Percentiles rank a stretch among this genome's conserved stretches.
These are phyloP conservation scores for Neogobius melanostomus DNA, from an alignment of 2,113 vertebrate species.

Conservation along the genomic window DNA sequence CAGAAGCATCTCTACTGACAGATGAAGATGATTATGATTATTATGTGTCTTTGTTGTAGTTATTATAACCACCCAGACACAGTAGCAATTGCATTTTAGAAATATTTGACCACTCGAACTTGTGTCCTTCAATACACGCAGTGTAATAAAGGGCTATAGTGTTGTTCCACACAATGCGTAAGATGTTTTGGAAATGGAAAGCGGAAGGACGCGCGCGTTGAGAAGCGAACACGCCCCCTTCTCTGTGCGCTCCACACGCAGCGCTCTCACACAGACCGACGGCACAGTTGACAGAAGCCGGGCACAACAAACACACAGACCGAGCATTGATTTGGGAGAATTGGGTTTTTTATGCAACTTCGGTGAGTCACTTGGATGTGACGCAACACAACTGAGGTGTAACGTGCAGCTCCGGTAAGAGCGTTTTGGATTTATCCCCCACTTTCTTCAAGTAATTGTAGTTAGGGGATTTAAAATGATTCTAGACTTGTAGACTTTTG, in stretches of 20 bases:
- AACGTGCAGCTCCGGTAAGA: slow-evolving; percentile 37
- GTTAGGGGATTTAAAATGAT: too few species aligned
- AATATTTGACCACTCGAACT: too few species aligned
- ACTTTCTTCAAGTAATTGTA: neutral
- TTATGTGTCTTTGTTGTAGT: too few species aligned
- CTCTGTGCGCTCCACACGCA: neutral
- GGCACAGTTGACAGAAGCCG: slow-evolving; percentile 17
- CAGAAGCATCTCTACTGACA: too few species aligned
- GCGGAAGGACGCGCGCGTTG: slow-evolving; percentile 46
- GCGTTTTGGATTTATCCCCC: neutral
- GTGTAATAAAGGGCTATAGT: neutral
- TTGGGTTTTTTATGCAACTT: neutral
- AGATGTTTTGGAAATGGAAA: neutral
- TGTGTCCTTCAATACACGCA: too few species aligned
- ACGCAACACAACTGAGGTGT: slow-evolving; percentile 11
- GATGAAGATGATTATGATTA: too few species aligned
- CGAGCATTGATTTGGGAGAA: neutral
- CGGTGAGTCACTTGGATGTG: slow-evolving; percentile 32
- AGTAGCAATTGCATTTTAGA: too few species aligned
- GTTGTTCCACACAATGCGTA: neutral
- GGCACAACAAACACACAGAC: slow-evolving; percentile 10
- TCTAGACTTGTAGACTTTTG: too few species aligned
- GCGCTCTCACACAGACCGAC: neutral
- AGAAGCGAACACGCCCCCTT: slow-evolving; percentile 4
- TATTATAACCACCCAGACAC: too few species aligned